These are phyloP conservation scores for Damaliscus lunatus DNA, from an alignment of 2,113 vertebrate genomes.

Conservation along the genomic window DNA sequence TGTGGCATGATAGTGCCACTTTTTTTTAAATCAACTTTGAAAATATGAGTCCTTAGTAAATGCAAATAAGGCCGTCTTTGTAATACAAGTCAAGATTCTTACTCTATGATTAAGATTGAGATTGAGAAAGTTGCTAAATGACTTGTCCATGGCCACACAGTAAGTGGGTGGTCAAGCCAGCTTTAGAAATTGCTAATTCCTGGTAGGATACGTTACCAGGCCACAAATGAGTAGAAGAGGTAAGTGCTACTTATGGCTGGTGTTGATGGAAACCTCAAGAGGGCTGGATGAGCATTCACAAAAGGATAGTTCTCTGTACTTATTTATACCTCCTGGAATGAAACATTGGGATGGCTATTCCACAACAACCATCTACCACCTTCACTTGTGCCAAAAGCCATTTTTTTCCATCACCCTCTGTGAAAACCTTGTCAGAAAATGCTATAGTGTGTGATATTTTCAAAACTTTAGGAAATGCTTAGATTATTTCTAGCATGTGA, in stretches of 20 bases:
- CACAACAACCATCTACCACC: not conserved
- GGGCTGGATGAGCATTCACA: not conserved
- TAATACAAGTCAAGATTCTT: not conserved
- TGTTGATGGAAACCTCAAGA: constrained; percentile 45
- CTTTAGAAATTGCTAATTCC: constrained; percentile 41
- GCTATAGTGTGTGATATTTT: not conserved
- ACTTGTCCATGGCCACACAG: constrained; percentile 52
- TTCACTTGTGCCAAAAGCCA: not conserved
- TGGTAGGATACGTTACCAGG: not conserved
- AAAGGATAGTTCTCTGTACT: not conserved
- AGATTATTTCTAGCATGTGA: not conserved
- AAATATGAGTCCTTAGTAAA: not conserved
- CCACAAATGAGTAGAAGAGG: constrained; percentile 28
- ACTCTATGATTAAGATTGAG: not conserved
- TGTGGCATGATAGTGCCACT: not conserved
- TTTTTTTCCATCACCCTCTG: not conserved
- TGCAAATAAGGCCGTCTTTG: not conserved
- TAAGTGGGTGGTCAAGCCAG: constrained; percentile 31
- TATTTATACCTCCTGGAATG: constrained; percentile 12
- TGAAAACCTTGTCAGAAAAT: not conserved
- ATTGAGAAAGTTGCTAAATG: constrained; percentile 10
- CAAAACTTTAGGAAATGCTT: not conserved
- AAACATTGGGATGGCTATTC: not conserved
- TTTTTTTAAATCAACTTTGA: not conserved
- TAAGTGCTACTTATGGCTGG: constrained; percentile 35